Evolutionary conservation across 2,888 invertebrate species (phyloP), one percentile per base, ranked within the genome.

Genomic region (Dasysyrphus albostriatus): DNA sequence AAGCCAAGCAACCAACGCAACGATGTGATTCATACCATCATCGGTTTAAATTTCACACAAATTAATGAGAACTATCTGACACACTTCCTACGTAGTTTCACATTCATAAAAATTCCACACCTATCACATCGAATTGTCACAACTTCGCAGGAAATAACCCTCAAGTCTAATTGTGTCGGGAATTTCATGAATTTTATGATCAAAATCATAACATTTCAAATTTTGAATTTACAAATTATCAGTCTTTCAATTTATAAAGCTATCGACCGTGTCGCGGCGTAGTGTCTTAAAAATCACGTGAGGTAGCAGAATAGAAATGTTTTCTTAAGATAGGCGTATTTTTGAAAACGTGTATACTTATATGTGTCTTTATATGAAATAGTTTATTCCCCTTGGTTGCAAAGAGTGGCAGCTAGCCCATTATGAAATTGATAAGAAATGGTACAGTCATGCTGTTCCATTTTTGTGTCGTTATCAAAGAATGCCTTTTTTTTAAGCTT

Each of bases 51-150:
- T 67, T 73, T 65, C 42, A 49, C 59, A 51, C 24, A 54, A 37
- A 12, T 9, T 10, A 59, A 19, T 54, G 73, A 73, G 73, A 77
- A 77, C 39, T 72, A 32, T 65, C 5, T 32, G n/a, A 63, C 44
- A 47, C 5, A 47, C n/a, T n/a, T n/a, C n/a, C 29, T 14, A 32
- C 44, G 24, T 24, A 37, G 4, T 56, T 44, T 73, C 67, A 54
- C 61, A 77, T 51, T 83, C 67, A 37, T 39, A 49, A 83, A 78
- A 83, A 24, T 54, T 83, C 78, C 83, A 78, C 49, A 2, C 24
- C 14, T 54, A 29, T 54, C 14, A 1, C 24, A 1, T 5, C 7
- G 34, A 1, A 44, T 54, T 61, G 32, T 32, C 7, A 32, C 32
- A 37, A 19, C 10, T 59, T 37, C 42, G 29, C 44, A 59, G 9